A percentile compares a stretch with the other conserved stretches of the same genome.
phyloP scores from a whole-genome alignment of 2,888 invertebrate genomes.

The Ischnura elegans region DNA sequence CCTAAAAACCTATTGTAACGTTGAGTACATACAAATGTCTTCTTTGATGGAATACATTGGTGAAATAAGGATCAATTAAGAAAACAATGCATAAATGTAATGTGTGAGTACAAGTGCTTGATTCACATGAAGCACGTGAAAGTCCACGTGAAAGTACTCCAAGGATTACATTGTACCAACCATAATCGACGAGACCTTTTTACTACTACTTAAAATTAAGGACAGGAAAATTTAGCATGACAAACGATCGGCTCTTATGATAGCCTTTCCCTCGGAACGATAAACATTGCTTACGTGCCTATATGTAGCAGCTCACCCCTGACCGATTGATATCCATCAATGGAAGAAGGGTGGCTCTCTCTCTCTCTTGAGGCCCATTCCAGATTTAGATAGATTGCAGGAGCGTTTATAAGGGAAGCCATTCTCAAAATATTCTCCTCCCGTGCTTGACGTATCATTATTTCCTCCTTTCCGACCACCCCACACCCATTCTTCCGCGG shows the following conservation, averaged over 20 bases:
- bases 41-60: too few species aligned
- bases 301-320: neutral
- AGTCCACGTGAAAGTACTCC: too few species aligned
- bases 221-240: neutral
- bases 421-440: neutral
- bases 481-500: neutral
- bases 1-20: too few species aligned
- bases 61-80: too few species aligned
- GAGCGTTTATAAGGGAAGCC: neutral
- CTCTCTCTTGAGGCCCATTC: too few species aligned
- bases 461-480: neutral
- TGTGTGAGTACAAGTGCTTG: too few species aligned
- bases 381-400: slow-evolving; percentile 5
- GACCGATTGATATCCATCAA: neutral
- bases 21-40: too few species aligned
- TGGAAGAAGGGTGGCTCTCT: neutral
- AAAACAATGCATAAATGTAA: too few species aligned
- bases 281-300: neutral
- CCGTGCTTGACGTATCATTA: neutral
- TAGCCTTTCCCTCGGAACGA: neutral
- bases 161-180: too few species aligned
- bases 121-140: too few species aligned
- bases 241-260: neutral
- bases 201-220: too few species aligned
- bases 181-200: too few species aligned